Evolutionary conservation across 2,888 invertebrate species (phyloP), one percentile per base, ranked within the genome.

Genomic region (Protonemura montana): DNA sequence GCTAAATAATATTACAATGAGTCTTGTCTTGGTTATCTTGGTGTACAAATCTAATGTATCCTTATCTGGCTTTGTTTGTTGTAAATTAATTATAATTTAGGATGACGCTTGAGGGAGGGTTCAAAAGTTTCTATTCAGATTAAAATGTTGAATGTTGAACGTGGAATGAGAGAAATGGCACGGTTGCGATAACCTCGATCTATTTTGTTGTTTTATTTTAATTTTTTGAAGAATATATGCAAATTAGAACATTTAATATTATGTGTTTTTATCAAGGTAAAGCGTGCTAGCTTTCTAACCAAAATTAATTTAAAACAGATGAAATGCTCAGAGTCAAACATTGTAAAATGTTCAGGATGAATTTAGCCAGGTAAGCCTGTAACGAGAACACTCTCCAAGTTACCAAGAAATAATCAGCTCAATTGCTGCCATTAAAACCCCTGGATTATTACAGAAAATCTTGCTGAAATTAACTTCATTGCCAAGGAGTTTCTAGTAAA

Each of bases 1-100:
- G 78, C 78, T 78, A 28, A 28, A 28, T 78, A 78, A 78, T 78
- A 78, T 78, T 28, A 78, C 27, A 26, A 78, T 78, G 27, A 78
- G 29, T 78, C 13, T 26, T 78, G 78, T 78, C 27, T 78, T 28
- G n/a, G 13, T 5, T 78, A 26, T 28, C 29, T 78, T 28, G 78
- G 27, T 78, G 5, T 7, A 27, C 78, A 7, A 78, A 28, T 28
- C 78, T 28, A 78, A 10, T 28, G 78, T 78, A 7, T 28, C 27
- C 29, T 78, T 26, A 78, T 28, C 27, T 78, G 78, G 6, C 10
- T 78, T 28, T 77, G 77, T 5, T 78, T 28, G 78, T 28, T 28
- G 78, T 26, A 27, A 28, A 28, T 78, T 28, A 78, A 78, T 28
- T 78, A 78, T 7, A 78, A 25, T 78, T 26, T 28, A 26, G 78